Conservation (phyloP, 2,113 vertebrate genomes). For the Paracanthobrama guichenoti region DNA sequence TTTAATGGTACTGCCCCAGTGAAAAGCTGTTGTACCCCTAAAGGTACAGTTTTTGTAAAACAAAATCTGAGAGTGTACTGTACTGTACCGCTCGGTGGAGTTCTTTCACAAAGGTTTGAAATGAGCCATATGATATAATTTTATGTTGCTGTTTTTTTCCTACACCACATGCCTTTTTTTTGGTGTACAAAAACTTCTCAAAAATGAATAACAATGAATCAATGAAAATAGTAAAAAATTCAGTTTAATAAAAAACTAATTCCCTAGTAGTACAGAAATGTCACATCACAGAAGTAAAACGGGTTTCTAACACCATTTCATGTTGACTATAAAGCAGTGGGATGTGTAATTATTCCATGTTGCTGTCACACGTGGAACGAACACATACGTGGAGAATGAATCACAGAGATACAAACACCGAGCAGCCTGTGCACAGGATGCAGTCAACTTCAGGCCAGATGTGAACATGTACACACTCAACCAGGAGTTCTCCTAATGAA, state of each 20-base stretch:
- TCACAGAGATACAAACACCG: not conserved
- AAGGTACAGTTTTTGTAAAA: no score
- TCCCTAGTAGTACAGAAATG: not conserved
- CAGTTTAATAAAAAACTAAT: no score
- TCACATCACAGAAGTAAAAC: not conserved
- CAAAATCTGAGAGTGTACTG: no score
- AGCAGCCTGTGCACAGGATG: constrained; percentile 27
- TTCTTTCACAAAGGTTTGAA: no score
- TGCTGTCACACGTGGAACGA: not conserved
- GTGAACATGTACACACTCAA: constrained; percentile 36
- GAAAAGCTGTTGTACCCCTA: no score
- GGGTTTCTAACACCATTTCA: not conserved
- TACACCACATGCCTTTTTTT: not conserved
- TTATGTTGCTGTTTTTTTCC: no score
- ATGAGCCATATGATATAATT: no score
- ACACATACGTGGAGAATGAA: not conserved
- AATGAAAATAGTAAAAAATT: no score
- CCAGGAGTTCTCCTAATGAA: constrained; percentile 37
- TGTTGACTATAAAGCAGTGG: not conserved
- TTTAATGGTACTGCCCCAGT: no score
- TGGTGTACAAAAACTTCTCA: not conserved
- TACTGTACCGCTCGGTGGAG: no score
- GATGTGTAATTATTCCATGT: constrained; percentile 22
- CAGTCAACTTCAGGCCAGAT: constrained; percentile 30
- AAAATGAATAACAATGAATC: not conserved